Evolutionary conservation across 53 echinoderm and acorn worm species (phyloP).

Genomic region (Antedon mediterranea): DNA sequence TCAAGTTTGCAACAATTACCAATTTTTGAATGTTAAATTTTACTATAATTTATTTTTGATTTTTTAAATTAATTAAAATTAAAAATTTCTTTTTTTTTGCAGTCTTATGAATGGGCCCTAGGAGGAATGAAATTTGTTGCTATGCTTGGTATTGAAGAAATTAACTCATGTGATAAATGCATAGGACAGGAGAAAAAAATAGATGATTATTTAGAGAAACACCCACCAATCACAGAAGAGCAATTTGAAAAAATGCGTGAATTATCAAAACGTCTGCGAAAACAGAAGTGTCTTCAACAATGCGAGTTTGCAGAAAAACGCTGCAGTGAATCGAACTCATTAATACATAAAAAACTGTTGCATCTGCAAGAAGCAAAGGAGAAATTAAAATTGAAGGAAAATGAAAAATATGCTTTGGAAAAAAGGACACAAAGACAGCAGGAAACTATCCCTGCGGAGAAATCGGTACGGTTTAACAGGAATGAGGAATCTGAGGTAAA

Average conservation of each 20-base stretch:
- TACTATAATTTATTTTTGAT: too few relatives aligned
- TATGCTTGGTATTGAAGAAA: slow-evolving; percentile 41
- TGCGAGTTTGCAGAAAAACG: slow-evolving; percentile 48
- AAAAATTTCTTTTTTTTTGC: too few relatives aligned
- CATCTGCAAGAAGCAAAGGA: slow-evolving; percentile 5
- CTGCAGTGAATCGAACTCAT: slow-evolving; percentile 40
- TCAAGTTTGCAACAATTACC: too few relatives aligned
- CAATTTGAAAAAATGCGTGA: slow-evolving; percentile 31
- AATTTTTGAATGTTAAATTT: too few relatives aligned
- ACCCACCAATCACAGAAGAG: slow-evolving; percentile 46
- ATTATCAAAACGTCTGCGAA: slow-evolving; percentile 38
- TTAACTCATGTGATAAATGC: slow-evolving; percentile 42
- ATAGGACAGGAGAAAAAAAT: slow-evolving; percentile 38
- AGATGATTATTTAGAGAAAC: slow-evolving; percentile 49
- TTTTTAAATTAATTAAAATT: too few relatives aligned
- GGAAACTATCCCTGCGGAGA: not conserved
- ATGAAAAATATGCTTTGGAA: not conserved
- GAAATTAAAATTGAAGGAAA: slow-evolving; percentile 1
- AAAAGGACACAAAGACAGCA: not conserved
- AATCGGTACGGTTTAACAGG: not conserved
- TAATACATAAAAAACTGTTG: slow-evolving; percentile 37
- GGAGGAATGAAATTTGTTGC: slow-evolving; percentile 68
- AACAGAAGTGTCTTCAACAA: slow-evolving; percentile 60
- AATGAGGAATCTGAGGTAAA: not conserved
- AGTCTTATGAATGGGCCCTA: slow-evolving; percentile 78